These are phyloP conservation scores for Eospalax fontanierii DNA, from an alignment of 2,797 vertebrate species.

Conservation along the genomic window DNA sequence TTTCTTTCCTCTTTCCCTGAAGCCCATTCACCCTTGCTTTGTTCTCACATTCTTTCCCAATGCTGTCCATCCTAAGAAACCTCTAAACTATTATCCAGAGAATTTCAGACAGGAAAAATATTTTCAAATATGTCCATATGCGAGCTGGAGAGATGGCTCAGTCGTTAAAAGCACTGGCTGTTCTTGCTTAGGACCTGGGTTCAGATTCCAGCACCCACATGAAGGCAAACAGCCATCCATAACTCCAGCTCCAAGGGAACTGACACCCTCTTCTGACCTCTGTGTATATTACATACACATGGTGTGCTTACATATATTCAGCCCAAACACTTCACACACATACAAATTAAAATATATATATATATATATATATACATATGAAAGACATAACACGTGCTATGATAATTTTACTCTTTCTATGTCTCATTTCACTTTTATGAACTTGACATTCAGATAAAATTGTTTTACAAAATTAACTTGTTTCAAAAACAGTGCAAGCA, in stretches of 20 bases:
- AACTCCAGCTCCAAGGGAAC: too few relatives aligned
- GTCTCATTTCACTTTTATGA: conserved; percentile 14
- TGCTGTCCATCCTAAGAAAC: neutral
- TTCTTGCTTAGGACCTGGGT: too few relatives aligned
- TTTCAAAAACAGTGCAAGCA: conserved; percentile 43
- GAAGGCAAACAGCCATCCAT: too few relatives aligned
- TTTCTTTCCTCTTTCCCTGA: neutral
- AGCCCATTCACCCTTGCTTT: neutral
- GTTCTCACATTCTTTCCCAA: neutral
- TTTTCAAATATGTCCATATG: neutral
- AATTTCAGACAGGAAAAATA: neutral
- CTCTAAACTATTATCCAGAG: neutral
- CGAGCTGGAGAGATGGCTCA: too few relatives aligned
- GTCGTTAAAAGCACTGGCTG: too few relatives aligned
- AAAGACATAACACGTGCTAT: conserved; percentile 10
- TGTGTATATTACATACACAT: too few relatives aligned
- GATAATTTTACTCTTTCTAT: neutral
- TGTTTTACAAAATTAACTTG: neutral
- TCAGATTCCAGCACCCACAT: too few relatives aligned
- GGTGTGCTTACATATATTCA: too few relatives aligned
- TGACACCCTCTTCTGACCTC: too few relatives aligned
- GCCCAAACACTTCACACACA: too few relatives aligned
- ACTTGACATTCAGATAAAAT: neutral
- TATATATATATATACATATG: neutral
- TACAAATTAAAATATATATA: too few relatives aligned